phyloP scores from a whole-genome alignment of 1,140 invertebrate species.

The Polyergus mexicanus region DNA sequence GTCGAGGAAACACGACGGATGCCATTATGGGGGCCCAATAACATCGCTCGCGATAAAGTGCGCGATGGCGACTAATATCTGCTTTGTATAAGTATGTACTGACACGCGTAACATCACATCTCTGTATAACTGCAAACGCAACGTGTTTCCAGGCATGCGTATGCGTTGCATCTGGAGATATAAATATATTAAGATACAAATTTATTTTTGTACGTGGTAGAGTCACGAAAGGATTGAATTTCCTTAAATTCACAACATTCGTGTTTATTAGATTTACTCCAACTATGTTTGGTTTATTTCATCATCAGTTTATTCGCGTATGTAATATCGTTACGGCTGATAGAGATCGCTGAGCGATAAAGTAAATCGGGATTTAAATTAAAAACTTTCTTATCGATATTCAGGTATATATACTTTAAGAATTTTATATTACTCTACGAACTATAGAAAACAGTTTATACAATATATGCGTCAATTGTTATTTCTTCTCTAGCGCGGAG shows the following conservation, averaged over 20 bases:
- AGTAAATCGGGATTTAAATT: conserved; percentile 31
- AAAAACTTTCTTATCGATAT: conserved; percentile 33
- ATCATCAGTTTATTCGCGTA: background rate
- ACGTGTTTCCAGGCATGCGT: background rate
- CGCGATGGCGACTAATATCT: conserved; percentile 64
- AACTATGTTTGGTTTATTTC: conserved; percentile 9
- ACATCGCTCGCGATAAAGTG: conserved; percentile 79
- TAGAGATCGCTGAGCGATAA: background rate
- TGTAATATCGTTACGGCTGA: background rate
- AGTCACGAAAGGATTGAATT: background rate
- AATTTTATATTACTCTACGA: background rate
- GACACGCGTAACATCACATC: conserved; percentile 40
- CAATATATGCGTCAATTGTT: background rate
- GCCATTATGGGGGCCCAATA: conserved; percentile 79
- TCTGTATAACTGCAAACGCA: background rate
- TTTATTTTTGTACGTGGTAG: background rate
- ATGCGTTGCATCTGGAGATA: background rate
- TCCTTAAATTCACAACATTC: background rate
- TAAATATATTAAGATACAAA: background rate
- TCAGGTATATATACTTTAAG: background rate
- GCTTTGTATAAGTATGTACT: conserved; percentile 46
- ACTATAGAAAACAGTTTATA: background rate
- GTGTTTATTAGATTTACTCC: background rate
- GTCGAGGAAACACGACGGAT: conserved; percentile 72
- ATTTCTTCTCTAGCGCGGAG: background rate